Conservation (phyloP, 2,113 vertebrate species). For the Rattus rattus region DNA sequence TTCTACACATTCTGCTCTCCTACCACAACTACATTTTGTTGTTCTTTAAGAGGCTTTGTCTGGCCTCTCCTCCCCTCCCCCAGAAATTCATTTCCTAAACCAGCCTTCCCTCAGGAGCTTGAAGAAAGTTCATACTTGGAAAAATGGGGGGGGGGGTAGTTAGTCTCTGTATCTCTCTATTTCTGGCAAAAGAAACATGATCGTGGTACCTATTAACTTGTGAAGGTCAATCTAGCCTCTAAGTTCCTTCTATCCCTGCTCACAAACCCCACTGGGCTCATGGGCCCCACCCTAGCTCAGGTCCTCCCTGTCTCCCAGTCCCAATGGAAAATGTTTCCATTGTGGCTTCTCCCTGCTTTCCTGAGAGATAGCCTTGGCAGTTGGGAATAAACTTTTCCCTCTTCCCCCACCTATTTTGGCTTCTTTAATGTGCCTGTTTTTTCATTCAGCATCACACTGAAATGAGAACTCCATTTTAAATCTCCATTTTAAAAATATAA, state of each 20-base stretch:
- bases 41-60: not conserved
- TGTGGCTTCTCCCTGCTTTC: not conserved
- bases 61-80: too few species aligned
- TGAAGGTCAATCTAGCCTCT: not conserved
- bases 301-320: not conserved
- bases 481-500: constrained; percentile 13
- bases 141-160: not conserved
- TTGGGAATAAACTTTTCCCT: not conserved
- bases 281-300: not conserved
- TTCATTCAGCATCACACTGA: constrained; percentile 1
- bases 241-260: not conserved
- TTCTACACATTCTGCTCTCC: not conserved
- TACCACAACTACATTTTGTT: not conserved
- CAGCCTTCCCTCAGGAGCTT: not conserved
- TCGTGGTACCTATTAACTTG: not conserved
- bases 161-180: not conserved
- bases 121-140: not conserved
- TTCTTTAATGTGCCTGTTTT: not conserved
- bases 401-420: not conserved
- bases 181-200: not conserved
- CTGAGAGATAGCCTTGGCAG: not conserved
- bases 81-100: not conserved
- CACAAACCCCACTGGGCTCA: not conserved
- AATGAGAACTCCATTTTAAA: constrained; percentile 34
- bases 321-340: not conserved